Evolutionary conservation across 2,888 invertebrate genomes (phyloP).

Genomic region (Rhamphomyia laevipes): DNA sequence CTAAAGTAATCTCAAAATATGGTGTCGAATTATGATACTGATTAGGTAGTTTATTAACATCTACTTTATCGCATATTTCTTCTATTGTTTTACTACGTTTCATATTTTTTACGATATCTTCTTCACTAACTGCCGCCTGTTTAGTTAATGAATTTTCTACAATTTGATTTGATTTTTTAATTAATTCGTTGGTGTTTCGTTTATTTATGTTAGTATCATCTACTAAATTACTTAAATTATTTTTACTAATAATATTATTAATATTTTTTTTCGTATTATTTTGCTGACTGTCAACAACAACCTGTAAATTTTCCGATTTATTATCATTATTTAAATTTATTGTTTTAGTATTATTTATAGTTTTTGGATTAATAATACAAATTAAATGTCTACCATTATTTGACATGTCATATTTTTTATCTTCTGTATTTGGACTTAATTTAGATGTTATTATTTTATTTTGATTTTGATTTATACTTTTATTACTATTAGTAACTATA

Average conservation of each 20-base stretch:
- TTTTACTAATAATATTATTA: neutral
- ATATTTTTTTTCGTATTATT: neutral
- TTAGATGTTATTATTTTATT: neutral
- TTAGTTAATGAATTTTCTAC: neutral
- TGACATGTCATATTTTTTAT: neutral
- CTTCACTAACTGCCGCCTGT: neutral
- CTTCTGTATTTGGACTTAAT: neutral
- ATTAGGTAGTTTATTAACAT: constrained; percentile 8
- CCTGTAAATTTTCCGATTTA: no score
- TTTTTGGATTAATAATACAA: neutral
- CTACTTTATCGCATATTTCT: constrained; percentile 10
- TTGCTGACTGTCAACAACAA: neutral
- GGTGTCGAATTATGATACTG: constrained; percentile 8
- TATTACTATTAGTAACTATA: neutral
- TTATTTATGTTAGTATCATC: neutral
- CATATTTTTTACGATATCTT: neutral
- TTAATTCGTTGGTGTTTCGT: neutral
- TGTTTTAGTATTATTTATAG: neutral
- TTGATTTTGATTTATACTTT: neutral
- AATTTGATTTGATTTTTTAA: neutral
- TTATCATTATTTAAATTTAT: neutral
- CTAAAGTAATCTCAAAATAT: constrained; percentile 10
- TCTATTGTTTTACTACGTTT: constrained; percentile 8
- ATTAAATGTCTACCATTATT: neutral
- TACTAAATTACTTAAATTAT: neutral